phyloP scores from a whole-genome alignment of 2,888 invertebrate genomes.

The Cantharis flavilabris region DNA sequence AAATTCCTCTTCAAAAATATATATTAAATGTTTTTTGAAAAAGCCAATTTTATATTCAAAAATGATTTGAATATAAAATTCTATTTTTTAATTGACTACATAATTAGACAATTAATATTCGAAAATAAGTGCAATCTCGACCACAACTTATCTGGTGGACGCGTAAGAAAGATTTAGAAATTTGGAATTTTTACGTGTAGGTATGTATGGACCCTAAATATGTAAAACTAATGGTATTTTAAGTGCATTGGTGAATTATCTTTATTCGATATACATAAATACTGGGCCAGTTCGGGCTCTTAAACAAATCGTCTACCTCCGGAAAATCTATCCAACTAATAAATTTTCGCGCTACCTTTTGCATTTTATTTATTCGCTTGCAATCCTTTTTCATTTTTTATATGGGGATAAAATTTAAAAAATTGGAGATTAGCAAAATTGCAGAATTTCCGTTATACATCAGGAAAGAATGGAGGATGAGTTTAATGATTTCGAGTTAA shows the following conservation, averaged over 20 bases:
- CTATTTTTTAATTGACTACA: no score
- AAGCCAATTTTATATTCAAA: no score
- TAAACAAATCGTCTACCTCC: not conserved
- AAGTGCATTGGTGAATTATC: not conserved
- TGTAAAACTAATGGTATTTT: not conserved
- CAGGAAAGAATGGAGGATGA: not conserved
- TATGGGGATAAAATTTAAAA: not conserved
- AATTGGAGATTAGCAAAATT: not conserved
- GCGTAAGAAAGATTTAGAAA: not conserved
- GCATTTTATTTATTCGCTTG: not conserved
- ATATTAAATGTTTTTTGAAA: no score
- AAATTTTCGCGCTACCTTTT: not conserved
- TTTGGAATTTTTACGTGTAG: not conserved
- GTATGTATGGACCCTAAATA: not conserved
- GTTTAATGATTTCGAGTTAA: not conserved
- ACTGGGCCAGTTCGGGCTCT: not conserved
- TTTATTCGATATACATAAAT: not conserved
- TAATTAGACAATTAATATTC: no score
- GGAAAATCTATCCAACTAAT: not conserved
- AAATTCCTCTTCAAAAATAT: no score
- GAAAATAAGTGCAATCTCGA: no score
- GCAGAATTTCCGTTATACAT: not conserved
- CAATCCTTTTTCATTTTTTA: not conserved
- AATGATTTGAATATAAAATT: no score
- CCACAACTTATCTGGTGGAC: no score